phyloP scores from a whole-genome alignment of 2,797 vertebrate species.

The Microchirus variegatus region DNA sequence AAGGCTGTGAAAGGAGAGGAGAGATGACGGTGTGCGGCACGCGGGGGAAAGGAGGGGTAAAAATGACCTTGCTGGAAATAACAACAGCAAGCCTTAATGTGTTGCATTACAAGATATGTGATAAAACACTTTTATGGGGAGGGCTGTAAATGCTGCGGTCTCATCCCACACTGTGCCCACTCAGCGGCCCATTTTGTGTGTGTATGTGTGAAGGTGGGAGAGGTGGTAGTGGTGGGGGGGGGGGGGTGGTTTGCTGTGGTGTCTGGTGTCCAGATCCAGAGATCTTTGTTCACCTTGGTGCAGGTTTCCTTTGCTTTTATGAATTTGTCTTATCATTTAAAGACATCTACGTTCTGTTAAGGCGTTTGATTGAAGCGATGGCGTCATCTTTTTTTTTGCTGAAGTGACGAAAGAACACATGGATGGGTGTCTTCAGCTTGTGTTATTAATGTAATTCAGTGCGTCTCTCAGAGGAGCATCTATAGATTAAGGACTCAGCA shows the following conservation, averaged over 20 bases:
- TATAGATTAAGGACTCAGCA: conserved; percentile 54
- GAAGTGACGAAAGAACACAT: no score
- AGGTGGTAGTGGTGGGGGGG: conserved; percentile 17
- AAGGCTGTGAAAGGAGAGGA: conserved; percentile 10
- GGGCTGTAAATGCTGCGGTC: conserved; percentile 75
- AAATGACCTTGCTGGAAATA: conserved; percentile 84
- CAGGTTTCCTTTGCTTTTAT: conserved; percentile 9
- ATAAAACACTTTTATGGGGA: conserved; percentile 86
- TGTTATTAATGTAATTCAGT: background rate
- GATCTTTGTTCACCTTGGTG: conserved; percentile 72
- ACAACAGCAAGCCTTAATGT: conserved; percentile 84
- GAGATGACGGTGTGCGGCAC: conserved; percentile 1
- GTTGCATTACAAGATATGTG: conserved; percentile 84
- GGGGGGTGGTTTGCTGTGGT: conserved; percentile 24
- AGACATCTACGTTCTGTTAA: no score
- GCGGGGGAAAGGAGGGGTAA: conserved; percentile 16
- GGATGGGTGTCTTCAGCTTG: background rate
- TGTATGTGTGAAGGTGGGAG: background rate
- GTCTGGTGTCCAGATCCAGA: conserved; percentile 50
- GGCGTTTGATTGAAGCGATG: no score
- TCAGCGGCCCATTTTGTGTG: conserved; percentile 62
- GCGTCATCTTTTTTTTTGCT: no score
- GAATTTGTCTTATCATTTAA: no score
- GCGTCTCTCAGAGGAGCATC: background rate
- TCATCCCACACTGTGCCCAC: conserved; percentile 64